phyloP scores from a whole-genome alignment of 1,140 invertebrate species.

The Psilanteris sp. region DNA sequence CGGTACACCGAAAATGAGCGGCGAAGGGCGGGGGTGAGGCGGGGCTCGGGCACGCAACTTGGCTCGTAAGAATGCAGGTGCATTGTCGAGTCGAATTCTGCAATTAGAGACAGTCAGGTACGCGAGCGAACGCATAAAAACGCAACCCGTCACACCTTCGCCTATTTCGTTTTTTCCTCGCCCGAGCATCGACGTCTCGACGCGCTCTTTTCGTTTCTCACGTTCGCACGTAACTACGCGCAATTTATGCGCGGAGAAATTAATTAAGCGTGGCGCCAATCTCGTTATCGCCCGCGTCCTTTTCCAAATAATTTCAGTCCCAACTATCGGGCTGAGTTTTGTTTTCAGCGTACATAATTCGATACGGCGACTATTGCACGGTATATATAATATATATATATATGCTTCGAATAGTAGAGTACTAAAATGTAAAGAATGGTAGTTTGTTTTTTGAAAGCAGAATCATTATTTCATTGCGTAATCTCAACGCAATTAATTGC shows the following conservation, averaged over 20 bases:
- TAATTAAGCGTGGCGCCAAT: constrained; percentile 40
- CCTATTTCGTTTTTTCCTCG: constrained; percentile 26
- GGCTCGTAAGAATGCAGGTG: constrained; percentile 33
- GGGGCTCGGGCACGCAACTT: neutral
- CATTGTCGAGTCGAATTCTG: constrained; percentile 22
- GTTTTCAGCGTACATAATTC: no score
- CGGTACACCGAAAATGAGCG: no score
- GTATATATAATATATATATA: no score
- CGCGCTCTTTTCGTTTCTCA: constrained; percentile 30
- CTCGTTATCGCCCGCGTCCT: constrained; percentile 8
- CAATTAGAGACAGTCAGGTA: constrained; percentile 35
- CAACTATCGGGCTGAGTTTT: no score
- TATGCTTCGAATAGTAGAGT: no score
- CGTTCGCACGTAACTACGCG: constrained; percentile 29
- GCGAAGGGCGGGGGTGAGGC: no score
- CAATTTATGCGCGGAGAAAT: constrained; percentile 41
- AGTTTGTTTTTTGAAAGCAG: no score
- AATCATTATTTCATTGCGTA: no score
- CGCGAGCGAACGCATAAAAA: constrained; percentile 5
- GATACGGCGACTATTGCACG: no score
- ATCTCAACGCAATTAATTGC: no score
- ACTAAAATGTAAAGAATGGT: no score
- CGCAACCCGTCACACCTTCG: constrained; percentile 26
- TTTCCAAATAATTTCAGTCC: neutral
- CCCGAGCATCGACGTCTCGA: constrained; percentile 6